Evolutionary conservation across 2,797 vertebrate species (phyloP).

Genomic region (Neosilurus mollespiculum): DNA sequence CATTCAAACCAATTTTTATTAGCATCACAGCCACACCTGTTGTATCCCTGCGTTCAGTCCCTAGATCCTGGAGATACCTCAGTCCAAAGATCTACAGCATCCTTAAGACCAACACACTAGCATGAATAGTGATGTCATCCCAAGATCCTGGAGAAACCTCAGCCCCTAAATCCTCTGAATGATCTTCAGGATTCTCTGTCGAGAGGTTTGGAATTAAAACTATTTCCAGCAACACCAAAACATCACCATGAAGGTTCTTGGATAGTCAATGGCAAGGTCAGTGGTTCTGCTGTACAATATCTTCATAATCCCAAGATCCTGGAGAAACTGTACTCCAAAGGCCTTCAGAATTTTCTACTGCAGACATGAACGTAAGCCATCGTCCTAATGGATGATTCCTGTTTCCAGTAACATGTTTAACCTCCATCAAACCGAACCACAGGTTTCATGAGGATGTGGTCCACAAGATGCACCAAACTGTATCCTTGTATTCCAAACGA

Average conservation of each 20-base stretch:
- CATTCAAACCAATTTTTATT: not conserved
- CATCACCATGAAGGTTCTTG: not conserved
- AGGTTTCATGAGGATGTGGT: not conserved
- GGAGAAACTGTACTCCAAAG: not conserved
- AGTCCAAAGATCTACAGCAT: too few relatives aligned
- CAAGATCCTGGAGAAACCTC: too few relatives aligned
- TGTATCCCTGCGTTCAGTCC: not conserved
- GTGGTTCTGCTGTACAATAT: too few relatives aligned
- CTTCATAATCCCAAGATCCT: not conserved
- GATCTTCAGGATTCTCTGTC: too few relatives aligned
- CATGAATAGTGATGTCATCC: too few relatives aligned
- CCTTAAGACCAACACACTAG: too few relatives aligned
- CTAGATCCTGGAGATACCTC: too few relatives aligned
- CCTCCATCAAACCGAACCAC: not conserved
- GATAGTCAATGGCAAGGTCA: not conserved
- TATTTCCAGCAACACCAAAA: too few relatives aligned
- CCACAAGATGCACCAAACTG: not conserved
- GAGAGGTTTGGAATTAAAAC: too few relatives aligned
- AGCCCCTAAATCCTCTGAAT: too few relatives aligned
- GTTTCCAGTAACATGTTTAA: not conserved
- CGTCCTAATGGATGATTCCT: not conserved
- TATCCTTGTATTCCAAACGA: not conserved
- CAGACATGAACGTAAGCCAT: too few relatives aligned
- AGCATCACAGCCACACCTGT: not conserved
- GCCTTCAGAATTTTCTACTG: not conserved